These are phyloP conservation scores for Cheilinus undulatus DNA, from an alignment of 2,113 vertebrate genomes.

Conservation along the genomic window DNA sequence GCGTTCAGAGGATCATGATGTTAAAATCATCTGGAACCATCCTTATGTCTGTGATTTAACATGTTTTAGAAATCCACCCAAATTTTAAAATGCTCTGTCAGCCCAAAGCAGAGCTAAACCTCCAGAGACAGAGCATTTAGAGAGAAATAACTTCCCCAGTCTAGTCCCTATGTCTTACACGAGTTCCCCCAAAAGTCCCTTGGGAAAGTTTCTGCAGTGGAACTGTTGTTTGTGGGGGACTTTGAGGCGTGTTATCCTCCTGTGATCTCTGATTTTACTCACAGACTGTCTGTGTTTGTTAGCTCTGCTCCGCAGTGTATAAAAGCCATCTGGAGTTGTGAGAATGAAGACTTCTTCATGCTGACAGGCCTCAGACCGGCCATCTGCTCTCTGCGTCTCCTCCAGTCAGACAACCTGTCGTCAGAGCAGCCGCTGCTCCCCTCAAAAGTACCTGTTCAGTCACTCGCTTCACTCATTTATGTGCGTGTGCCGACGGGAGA, in stretches of 20 bases:
- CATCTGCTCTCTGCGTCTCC: conserved; percentile 31
- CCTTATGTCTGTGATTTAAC: too few species aligned
- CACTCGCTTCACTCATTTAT: neutral
- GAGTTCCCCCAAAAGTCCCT: neutral
- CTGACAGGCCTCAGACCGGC: conserved; percentile 47
- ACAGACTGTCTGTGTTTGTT: neutral
- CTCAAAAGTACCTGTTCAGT: conserved; percentile 13
- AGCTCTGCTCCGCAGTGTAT: conserved; percentile 26
- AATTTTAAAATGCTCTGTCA: too few species aligned
- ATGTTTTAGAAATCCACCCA: too few species aligned
- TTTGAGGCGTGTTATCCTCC: neutral
- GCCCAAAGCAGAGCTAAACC: too few species aligned
- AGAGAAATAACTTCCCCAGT: too few species aligned
- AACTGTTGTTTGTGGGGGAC: too few species aligned
- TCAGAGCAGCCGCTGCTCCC: neutral
- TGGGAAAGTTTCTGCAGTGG: neutral
- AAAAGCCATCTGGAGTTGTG: conserved; percentile 42
- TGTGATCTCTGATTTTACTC: neutral
- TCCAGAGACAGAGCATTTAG: too few species aligned
- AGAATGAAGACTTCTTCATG: conserved; percentile 49
- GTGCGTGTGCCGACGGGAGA: neutral
- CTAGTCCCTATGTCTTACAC: too few species aligned
- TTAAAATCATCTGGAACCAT: too few species aligned
- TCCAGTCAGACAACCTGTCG: conserved; percentile 26
- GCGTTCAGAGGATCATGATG: too few species aligned